Conservation (phyloP, 2,113 vertebrate species). For the Cervus canadensis region DNA sequence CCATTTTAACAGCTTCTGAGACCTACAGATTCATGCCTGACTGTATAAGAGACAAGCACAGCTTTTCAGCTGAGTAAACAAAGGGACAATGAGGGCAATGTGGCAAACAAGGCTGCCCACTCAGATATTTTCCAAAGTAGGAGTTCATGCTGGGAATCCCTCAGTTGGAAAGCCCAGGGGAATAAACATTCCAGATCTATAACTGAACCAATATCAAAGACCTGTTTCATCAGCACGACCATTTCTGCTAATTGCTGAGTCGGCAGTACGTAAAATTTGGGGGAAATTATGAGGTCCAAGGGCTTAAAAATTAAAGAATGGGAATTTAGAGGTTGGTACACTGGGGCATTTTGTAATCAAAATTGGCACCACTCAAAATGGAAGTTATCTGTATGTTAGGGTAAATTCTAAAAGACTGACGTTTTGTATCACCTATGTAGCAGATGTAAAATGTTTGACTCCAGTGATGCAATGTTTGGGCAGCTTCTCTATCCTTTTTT, state of each 20-base stretch:
- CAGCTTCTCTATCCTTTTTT: constrained; percentile 39
- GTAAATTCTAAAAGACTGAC: constrained; percentile 4
- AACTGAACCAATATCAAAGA: constrained; percentile 48
- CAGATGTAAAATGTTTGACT: constrained; percentile 17
- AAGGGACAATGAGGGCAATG: constrained; percentile 73
- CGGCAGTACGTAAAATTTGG: background rate
- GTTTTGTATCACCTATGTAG: background rate
- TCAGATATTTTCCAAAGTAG: constrained; percentile 74
- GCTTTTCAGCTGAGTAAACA: constrained; percentile 74
- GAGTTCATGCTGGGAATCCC: constrained; percentile 58
- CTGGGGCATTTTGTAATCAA: background rate
- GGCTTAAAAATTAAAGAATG: constrained; percentile 31
- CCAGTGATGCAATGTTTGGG: constrained; percentile 2
- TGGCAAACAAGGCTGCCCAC: constrained; percentile 69
- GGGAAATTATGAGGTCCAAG: background rate
- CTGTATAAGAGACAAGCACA: constrained; percentile 51
- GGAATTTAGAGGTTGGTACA: background rate
- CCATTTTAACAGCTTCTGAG: constrained; percentile 48
- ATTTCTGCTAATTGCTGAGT: constrained; percentile 5
- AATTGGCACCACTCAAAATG: background rate
- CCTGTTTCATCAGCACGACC: constrained; percentile 9
- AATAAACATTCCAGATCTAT: constrained; percentile 61
- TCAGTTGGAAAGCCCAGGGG: constrained; percentile 46
- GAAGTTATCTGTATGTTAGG: constrained; percentile 2
- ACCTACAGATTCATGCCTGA: constrained; percentile 30